phyloP scores from a whole-genome alignment of 35 echinoderm and acorn worm genomes.

The Amphiura filiformis region DNA sequence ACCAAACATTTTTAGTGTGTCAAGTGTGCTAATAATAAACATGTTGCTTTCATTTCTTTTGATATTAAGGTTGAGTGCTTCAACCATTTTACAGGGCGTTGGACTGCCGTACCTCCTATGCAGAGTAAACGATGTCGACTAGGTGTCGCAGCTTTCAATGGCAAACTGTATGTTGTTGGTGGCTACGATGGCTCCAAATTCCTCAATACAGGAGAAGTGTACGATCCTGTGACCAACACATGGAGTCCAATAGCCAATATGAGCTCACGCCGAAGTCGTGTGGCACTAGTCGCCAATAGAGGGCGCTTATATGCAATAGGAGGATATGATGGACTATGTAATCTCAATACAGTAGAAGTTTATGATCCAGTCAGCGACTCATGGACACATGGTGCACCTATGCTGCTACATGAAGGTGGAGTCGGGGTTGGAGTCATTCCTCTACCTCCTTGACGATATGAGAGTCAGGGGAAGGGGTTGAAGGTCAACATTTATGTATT shows the following conservation, averaged over 20 bases:
- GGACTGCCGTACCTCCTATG: constrained; percentile 92
- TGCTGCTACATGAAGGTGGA: constrained; percentile 93
- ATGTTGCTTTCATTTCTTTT: no score
- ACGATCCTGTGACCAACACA: constrained; percentile 81
- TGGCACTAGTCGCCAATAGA: constrained; percentile 87
- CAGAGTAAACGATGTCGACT: constrained; percentile 90
- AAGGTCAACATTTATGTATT: no score
- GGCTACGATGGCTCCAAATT: constrained; percentile 96
- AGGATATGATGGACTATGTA: constrained; percentile 91
- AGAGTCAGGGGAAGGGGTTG: not conserved
- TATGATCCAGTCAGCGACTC: constrained; percentile 69
- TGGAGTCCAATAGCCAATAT: constrained; percentile 82
- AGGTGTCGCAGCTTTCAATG: constrained; percentile 88
- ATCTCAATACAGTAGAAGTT: constrained; percentile 89
- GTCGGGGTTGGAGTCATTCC: constrained; percentile 97
- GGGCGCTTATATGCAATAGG: constrained; percentile 90
- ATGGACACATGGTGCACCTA: constrained; percentile 72
- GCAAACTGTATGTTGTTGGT: constrained; percentile 95
- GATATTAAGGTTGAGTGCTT: constrained; percentile 99
- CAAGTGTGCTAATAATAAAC: no score
- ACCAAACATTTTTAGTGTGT: no score
- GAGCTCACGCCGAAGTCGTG: constrained; percentile 82
- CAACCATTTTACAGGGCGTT: constrained; percentile 95
- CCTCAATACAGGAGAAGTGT: constrained; percentile 91
- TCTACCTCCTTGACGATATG: constrained; percentile 23